Evolutionary conservation across 2,113 vertebrate species (phyloP).

Genomic region (Ia io): DNA sequence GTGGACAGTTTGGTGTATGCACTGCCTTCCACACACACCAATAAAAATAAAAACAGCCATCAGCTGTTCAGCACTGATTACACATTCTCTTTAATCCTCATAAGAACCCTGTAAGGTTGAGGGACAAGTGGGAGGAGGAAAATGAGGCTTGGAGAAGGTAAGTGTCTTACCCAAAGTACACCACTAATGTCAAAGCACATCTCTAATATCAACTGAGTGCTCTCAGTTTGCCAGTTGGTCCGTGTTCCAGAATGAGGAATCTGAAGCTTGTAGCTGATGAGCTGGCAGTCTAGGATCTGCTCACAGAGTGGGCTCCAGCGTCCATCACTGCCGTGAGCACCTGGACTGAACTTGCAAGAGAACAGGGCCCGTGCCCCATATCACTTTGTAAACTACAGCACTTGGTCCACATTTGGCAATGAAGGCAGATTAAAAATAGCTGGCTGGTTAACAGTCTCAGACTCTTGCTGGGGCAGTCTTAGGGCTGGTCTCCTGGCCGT

Average conservation of each 20-base stretch:
- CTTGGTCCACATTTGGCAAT: constrained; percentile 36
- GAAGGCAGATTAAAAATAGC: constrained; percentile 69
- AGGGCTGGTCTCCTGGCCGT: constrained; percentile 10
- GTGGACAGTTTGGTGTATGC: background rate
- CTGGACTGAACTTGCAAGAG: background rate
- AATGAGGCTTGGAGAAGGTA: background rate
- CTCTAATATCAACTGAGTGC: background rate
- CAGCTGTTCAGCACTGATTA: background rate
- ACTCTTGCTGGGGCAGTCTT: constrained; percentile 19
- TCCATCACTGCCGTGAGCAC: background rate
- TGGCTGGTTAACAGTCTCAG: constrained; percentile 38
- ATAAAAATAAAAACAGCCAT: background rate
- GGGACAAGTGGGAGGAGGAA: background rate
- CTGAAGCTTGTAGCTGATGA: background rate
- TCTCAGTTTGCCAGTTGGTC: background rate
- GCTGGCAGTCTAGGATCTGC: background rate
- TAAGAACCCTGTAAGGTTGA: background rate
- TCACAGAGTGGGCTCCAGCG: background rate
- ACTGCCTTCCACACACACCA: background rate
- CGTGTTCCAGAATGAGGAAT: background rate
- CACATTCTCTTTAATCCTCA: background rate
- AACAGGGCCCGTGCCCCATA: background rate
- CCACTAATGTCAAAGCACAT: background rate
- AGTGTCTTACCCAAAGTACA: background rate
- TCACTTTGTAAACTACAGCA: constrained; percentile 32